Evolutionary conservation across 2,797 vertebrate species (phyloP), one percentile per base, ranked within the genome.

Genomic region (Takifugu ocellatus): DNA sequence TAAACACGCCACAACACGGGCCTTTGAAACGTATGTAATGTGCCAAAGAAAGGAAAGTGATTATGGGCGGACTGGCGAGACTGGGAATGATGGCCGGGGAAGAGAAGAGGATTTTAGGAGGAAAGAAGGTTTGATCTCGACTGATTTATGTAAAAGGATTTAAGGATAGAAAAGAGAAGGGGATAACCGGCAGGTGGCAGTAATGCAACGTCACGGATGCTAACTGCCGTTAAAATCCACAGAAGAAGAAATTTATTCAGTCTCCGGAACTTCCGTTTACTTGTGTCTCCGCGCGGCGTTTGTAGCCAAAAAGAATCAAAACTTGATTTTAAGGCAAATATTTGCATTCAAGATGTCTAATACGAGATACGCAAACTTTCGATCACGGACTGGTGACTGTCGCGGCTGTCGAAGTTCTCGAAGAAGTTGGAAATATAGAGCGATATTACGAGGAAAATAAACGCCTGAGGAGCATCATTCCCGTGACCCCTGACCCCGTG

Each of bases 361-460:
- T 25, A 3, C 1, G 2, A 60, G 29, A 6, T 48, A 77, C 0
- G 33, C 66, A 17, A 9, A 11, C 0, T 73, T 85, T 0, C 51
- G 67, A 48, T 46, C 10, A 17, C 17, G 17, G 17, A 17, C 17
- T 17, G 17, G 63, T 84, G 5, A 79, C 75, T 0, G 6, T 63
- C 3, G 52, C 65, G 25, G 72, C 75, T 0, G 56, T 70, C 58
- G 78, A 85, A 15, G 50, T 85, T 16, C 81, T 79, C 16, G 56
- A 43, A 45, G 77, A 83, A 47, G 70, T 76, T 15, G 72, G 82
- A 43, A 45, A 7, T 25, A 58, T 83, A 0, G 66, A 70, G 61
- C 25, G 24, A 2, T 80, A 48, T 24, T 43, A 36, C 17, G 74
- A 79, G 15, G 80, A 82, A 71, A 84, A 84, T 73, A 81, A 63